Conservation (phyloP, 2,113 vertebrate genomes). For the Brienomyrus brachyistius region DNA sequence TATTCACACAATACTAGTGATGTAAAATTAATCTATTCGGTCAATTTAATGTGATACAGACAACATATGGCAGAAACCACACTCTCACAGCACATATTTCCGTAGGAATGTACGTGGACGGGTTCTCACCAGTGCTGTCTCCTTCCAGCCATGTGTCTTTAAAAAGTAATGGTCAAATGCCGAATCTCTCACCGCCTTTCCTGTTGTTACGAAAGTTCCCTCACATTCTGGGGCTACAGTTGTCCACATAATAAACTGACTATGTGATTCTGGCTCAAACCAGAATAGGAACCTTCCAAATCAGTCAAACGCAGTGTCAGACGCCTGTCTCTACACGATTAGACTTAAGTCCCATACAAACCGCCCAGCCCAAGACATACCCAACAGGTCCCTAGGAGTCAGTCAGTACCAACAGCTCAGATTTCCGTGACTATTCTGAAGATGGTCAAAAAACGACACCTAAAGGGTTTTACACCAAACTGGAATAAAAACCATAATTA, state of each 20-base stretch:
- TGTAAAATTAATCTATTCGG: neutral
- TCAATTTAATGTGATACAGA: conserved; percentile 1
- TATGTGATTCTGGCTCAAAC: neutral
- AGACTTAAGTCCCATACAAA: neutral
- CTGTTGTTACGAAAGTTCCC: neutral
- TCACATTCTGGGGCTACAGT: neutral
- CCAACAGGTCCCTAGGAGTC: neutral
- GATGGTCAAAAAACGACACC: neutral
- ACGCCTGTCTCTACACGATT: neutral
- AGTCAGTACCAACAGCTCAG: neutral
- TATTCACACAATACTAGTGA: neutral
- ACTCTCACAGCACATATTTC: neutral
- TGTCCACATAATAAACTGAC: neutral
- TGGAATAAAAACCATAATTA: neutral
- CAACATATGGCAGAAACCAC: neutral
- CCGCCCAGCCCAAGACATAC: neutral
- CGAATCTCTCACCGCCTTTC: neutral
- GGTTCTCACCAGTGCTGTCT: neutral
- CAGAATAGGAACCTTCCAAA: neutral
- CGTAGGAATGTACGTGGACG: neutral
- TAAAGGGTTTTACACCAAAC: neutral
- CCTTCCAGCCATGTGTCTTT: neutral
- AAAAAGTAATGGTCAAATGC: neutral
- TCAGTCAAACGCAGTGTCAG: neutral
- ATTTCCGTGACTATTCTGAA: neutral